Evolutionary conservation across 2,888 invertebrate genomes (phyloP).

Genomic region (Argyra leucocephala): DNA sequence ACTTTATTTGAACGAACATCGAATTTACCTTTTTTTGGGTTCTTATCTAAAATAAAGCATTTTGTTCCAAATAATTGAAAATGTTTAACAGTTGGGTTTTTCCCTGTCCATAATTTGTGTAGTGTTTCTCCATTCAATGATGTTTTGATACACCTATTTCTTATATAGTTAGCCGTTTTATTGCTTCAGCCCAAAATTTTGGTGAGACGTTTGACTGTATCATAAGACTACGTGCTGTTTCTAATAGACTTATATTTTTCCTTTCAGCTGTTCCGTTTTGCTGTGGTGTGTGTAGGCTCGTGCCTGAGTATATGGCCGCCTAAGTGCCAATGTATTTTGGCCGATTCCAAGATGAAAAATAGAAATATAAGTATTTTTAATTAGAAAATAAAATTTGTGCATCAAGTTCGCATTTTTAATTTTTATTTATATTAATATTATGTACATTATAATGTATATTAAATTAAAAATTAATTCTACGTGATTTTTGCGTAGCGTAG

Average conservation of each 20-base stretch:
- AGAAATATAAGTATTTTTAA: too few species aligned
- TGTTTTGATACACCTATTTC: background rate
- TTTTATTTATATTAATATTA: too few species aligned
- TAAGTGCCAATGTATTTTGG: too few species aligned
- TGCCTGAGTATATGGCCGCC: too few species aligned
- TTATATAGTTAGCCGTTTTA: background rate
- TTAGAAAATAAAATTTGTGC: too few species aligned
- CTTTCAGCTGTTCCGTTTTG: conserved; percentile 18
- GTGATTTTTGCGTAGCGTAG: too few species aligned
- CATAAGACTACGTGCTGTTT: conserved; percentile 25
- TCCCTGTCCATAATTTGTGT: conserved; percentile 7
- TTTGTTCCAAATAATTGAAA: conserved; percentile 8
- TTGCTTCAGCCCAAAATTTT: conserved; percentile 20
- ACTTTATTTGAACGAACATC: conserved; percentile 16
- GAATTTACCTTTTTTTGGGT: conserved; percentile 19
- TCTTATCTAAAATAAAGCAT: background rate
- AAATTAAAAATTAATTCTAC: too few species aligned
- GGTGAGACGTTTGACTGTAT: conserved; percentile 23
- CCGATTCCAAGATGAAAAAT: too few species aligned
- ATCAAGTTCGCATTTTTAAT: too few species aligned
- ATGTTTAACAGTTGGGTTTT: conserved; percentile 7
- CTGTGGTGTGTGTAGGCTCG: conserved; percentile 14
- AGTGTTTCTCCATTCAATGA: background rate
- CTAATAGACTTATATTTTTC: conserved; percentile 18
- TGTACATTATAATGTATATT: too few species aligned